Evolutionary conservation across 2,797 vertebrate genomes (phyloP).

Genomic region (Leucoraja ocellata): DNA sequence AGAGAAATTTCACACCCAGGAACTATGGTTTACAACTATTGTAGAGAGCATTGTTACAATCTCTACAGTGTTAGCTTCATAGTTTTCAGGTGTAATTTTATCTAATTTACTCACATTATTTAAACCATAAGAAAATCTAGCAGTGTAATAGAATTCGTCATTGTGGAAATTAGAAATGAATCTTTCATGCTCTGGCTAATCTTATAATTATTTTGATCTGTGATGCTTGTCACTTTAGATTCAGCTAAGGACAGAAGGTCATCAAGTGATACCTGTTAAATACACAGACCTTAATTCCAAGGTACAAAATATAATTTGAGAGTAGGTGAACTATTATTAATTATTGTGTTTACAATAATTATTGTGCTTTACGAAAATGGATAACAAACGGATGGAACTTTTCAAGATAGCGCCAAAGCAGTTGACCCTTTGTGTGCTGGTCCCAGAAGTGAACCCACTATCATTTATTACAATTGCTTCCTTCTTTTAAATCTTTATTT

Average conservation of each 20-base stretch:
- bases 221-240: not conserved
- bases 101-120: not conserved
- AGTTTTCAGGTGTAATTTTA: not conserved
- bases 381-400: not conserved
- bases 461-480: too few relatives aligned
- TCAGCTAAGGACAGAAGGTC: not conserved
- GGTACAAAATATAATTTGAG: not conserved
- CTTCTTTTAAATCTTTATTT: too few relatives aligned
- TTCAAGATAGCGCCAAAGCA: too few relatives aligned
- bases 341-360: not conserved
- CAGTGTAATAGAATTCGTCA: not conserved
- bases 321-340: not conserved
- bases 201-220: not conserved
- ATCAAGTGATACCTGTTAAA: not conserved
- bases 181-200: not conserved
- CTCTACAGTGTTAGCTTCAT: not conserved
- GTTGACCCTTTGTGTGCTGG: too few relatives aligned
- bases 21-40: not conserved
- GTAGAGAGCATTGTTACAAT: not conserved
- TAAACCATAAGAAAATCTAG: not conserved
- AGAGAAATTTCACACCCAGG: too few relatives aligned
- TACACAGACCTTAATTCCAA: not conserved
- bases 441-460: too few relatives aligned
- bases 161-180: not conserved
- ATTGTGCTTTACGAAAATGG: not conserved